phyloP scores from a whole-genome alignment of 53 echinoderm and acorn worm species.

The Holothuria scabra region DNA sequence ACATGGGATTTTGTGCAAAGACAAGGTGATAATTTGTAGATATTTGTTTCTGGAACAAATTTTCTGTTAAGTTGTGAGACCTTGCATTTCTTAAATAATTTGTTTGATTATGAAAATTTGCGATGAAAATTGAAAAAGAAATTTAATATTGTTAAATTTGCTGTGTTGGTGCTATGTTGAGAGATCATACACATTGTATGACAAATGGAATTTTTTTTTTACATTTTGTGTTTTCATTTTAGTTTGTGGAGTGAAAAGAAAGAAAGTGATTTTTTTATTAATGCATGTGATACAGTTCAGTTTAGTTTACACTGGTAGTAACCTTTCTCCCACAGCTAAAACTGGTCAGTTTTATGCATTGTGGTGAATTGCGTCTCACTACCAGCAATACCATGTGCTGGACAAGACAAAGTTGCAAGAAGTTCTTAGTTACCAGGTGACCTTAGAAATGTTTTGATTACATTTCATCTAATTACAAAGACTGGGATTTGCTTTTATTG shows the following conservation, averaged over 20 bases:
- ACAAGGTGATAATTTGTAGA: neutral
- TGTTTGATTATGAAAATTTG: constrained; percentile 13
- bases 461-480: no score
- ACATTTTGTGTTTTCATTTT: constrained; percentile 1
- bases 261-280: neutral
- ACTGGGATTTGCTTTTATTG: no score
- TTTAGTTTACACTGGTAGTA: no score
- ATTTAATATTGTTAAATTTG: neutral
- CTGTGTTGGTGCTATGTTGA: constrained; percentile 45
- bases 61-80: neutral
- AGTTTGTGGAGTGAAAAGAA: neutral
- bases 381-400: no score
- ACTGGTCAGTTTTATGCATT: no score
- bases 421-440: no score
- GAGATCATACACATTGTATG: constrained; percentile 6
- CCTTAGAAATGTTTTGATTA: no score
- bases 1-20: constrained; percentile 44
- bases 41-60: neutral
- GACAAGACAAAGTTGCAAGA: no score
- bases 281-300: no score
- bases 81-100: neutral
- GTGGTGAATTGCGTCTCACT: no score
- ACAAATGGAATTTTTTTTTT: constrained; percentile 15
- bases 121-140: constrained; percentile 11
- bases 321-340: no score